Evolutionary conservation across 2,888 invertebrate genomes (phyloP), one percentile per base, ranked within the genome.

Genomic region (Scaeva pyrastri): DNA sequence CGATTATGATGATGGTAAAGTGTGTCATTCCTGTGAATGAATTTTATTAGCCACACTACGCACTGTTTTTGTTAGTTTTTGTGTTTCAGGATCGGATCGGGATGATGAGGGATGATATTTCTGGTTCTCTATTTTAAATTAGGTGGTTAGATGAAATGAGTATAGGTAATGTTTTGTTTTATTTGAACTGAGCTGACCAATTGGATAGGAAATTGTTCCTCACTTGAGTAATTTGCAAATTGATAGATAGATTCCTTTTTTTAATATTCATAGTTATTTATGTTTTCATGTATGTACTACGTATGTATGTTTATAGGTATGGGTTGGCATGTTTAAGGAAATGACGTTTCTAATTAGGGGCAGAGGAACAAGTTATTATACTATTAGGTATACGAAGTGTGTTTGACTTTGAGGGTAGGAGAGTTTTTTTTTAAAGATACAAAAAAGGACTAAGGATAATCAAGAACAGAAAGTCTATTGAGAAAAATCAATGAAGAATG

Each of bases 191-290:
- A 31, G 21, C 10, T 70, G 39, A 52, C 58, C 75, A 84, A 71
- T 70, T 70, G 74, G 62, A 70, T 43, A 48, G 70, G 55, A 79
- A 73, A 74, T 58, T 62, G 43, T 36, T 76, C 21, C 64, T 39
- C 85, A 81, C 70, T 86, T 86, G 85, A 81, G 66, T 77, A 64
- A 86, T 86, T 86, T 86, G 85, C 85, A 77, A 81, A 81, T 86
- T 86, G 76, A 78, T 73, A 62, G 60, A 81, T 85, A 68, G 62
- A 23, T 36, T 64, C 26, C 56, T 19, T 56, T 68, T 43, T 52
- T 41, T 41, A n/a, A n/a, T n/a, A n/a, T n/a, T n/a, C n/a, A n/a
- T n/a, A n/a, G n/a, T n/a, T n/a, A n/a, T n/a, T n/a, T n/a, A n/a
- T n/a, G n/a, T n/a, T n/a, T n/a, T n/a, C n/a, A n/a, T 43, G 36